Evolutionary conservation across 37 sponge, comb jelly and placozoan genomes (phyloP).

Genomic region (Haliclona indistincta): DNA sequence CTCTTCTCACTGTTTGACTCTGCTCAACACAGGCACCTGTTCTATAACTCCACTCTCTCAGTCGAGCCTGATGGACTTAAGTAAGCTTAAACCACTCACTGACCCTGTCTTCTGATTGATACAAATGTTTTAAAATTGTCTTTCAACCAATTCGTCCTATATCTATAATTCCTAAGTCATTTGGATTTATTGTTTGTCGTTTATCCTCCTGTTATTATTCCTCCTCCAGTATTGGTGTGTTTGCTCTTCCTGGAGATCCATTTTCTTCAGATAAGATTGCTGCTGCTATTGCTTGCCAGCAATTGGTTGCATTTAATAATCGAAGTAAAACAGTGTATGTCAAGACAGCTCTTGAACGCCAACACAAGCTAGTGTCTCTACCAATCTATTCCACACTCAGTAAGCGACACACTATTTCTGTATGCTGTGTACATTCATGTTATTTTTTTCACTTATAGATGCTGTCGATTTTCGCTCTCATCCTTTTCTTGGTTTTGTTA

Average conservation of each 20-base stretch:
- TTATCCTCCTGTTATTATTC: no score
- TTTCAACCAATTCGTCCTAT: no score
- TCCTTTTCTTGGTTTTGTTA: constrained; percentile 39
- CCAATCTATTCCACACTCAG: constrained; percentile 45
- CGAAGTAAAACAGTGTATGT: constrained; percentile 21
- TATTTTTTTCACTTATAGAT: constrained; percentile 14
- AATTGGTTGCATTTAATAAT: constrained; percentile 22
- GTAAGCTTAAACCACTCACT: no score
- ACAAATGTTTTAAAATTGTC: no score
- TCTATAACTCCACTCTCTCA: background rate
- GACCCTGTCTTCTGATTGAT: no score
- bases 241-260: constrained; percentile 47
- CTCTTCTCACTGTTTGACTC: constrained; percentile 26
- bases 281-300: constrained; percentile 29
- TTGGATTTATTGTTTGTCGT: no score
- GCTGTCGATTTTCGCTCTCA: background rate
- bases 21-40: constrained; percentile 3
- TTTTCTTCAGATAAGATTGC: constrained; percentile 9
- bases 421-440: background rate
- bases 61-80: constrained; percentile 27
- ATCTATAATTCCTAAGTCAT: no score
- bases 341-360: constrained; percentile 28
- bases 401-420: no score
- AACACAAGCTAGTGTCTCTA: constrained; percentile 11
- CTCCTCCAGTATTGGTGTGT: constrained; percentile 41